phyloP scores from a whole-genome alignment of 2,113 vertebrate genomes.

The Oenanthe oenanthe region DNA sequence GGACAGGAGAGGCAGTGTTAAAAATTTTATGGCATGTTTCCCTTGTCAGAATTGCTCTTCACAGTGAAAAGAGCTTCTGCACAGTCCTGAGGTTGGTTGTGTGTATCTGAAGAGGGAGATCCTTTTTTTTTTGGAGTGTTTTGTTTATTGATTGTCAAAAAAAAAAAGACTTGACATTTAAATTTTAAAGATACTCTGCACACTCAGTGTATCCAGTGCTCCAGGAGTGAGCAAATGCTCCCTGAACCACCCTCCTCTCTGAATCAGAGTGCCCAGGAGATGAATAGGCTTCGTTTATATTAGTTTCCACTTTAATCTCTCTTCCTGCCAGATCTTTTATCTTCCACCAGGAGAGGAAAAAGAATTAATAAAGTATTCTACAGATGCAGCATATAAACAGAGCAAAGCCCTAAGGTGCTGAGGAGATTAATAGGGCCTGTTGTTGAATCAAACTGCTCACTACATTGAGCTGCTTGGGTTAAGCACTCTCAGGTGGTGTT shows the following conservation, averaged over 20 bases:
- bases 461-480: slow-evolving; percentile 43
- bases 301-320: slow-evolving; percentile 78
- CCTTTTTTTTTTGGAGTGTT: neutral
- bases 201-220: slow-evolving; percentile 16
- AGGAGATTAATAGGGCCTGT: slow-evolving; percentile 66
- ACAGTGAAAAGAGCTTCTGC: neutral
- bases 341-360: slow-evolving; percentile 64
- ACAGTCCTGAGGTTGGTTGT: neutral
- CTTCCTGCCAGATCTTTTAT: slow-evolving; percentile 76
- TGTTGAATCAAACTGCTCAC: slow-evolving; percentile 62
- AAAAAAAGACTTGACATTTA: slow-evolving; percentile 52
- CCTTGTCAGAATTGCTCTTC: neutral
- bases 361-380: slow-evolving; percentile 72
- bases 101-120: neutral
- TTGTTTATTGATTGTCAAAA: slow-evolving; percentile 47
- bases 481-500: slow-evolving; percentile 58
- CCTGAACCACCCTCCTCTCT: slow-evolving; percentile 15
- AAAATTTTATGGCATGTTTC: neutral
- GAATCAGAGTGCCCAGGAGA: slow-evolving; percentile 67
- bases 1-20: neutral
- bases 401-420: slow-evolving; percentile 47
- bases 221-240: slow-evolving; percentile 28
- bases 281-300: slow-evolving; percentile 73
- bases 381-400: slow-evolving; percentile 54
- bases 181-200: slow-evolving; percentile 60